These are phyloP conservation scores for Meles meles DNA, from an alignment of 2,113 vertebrate genomes.

Conservation along the genomic window DNA sequence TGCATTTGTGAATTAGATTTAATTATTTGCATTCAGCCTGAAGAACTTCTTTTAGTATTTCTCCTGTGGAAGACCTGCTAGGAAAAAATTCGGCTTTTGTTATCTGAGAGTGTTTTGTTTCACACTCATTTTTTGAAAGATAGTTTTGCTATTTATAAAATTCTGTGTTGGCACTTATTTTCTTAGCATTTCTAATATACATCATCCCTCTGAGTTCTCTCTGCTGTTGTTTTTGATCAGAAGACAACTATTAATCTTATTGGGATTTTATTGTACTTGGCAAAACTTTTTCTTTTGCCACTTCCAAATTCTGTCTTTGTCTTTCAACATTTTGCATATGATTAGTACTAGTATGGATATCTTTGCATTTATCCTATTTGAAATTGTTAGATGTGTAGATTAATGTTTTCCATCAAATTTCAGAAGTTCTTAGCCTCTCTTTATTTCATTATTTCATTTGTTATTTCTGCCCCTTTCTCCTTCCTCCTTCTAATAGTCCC, in stretches of 20 bases:
- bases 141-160: neutral
- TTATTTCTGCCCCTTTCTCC: neutral
- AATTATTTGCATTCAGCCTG: neutral
- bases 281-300: neutral
- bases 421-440: neutral
- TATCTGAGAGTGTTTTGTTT: neutral
- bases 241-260: neutral
- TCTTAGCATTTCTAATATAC: neutral
- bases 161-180: neutral
- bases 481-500: neutral
- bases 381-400: neutral
- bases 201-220: neutral
- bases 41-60: neutral
- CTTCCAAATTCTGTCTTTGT: neutral
- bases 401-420: neutral
- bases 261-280: neutral
- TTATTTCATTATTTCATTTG: neutral
- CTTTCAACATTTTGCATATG: neutral
- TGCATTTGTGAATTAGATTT: neutral
- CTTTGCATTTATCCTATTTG: neutral
- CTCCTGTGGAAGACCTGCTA: neutral
- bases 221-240: neutral
- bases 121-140: neutral
- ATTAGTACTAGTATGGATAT: neutral
- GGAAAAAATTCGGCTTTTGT: neutral